Evolutionary conservation across 2,113 vertebrate species (phyloP), one percentile per base, ranked within the genome.

Genomic region (Corapipo altera): DNA sequence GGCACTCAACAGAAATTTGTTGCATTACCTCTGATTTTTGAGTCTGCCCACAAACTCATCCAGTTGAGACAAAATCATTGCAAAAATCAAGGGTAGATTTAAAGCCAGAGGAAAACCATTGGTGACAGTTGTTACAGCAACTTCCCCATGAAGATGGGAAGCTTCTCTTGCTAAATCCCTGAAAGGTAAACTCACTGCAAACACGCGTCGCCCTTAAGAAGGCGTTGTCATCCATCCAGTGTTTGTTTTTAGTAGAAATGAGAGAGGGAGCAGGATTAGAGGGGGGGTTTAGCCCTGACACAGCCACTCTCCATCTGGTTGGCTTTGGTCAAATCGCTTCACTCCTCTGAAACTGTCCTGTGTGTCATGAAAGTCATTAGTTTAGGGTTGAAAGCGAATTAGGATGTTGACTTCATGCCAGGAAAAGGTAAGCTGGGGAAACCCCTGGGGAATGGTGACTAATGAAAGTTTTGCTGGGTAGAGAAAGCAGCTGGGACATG

Each of bases 171-270:
- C 57, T 51, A 58, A 85, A 79, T 70, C 33, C 28, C 44, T 17
- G 30, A 17, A 28, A 0, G 3, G 21, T 51, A 69, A 91, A 82
- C 39, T 82, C 48, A 15, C 27, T 65, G 65, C 62, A 57, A 57
- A 57, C 5, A 0, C 3, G 33, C 0, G 1, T 72, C 0, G 0
- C 52, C 73, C 39, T 28, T 91, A 52, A 72, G 91, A 86, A 83
- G 49, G 70, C 0, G 2, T 55, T 89, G 82, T 39, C 90, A 71
- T 83, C 61, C 43, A 15, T 43, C 24, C 72, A 85, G 59, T 30
- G 64, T 72, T 91, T 78, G 66, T 27, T 97, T 90, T 92, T 37
- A 55, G 48, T 16, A 74, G 55, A 86, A 85, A 76, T 27, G 24
- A 49, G 66, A 75, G 73, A 83, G 71, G 37, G 71, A 90, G 16